Evolutionary conservation across 1,140 invertebrate genomes (phyloP).

Genomic region (Drepana arcuata): DNA sequence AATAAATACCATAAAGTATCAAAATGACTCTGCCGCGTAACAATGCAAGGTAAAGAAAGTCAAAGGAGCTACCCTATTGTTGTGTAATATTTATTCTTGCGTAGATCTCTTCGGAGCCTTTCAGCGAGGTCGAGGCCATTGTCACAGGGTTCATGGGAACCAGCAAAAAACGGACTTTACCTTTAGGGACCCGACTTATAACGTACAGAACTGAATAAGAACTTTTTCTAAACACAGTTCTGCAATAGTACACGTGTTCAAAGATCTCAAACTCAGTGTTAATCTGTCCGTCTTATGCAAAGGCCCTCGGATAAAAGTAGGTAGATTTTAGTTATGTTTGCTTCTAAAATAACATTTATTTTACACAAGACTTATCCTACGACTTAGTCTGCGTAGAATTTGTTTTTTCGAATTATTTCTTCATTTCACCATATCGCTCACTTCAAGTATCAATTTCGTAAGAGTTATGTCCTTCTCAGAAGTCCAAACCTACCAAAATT

Average conservation of each 20-base stretch:
- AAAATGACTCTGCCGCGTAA: constrained; percentile 12
- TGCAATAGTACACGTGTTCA: constrained; percentile 60
- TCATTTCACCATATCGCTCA: no score
- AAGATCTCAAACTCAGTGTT: constrained; percentile 54
- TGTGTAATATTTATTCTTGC: constrained; percentile 68
- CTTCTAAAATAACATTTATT: no score
- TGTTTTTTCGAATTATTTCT: no score
- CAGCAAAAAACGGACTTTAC: constrained; percentile 58
- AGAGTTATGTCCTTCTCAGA: no score
- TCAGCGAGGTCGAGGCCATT: constrained; percentile 62
- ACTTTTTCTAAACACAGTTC: constrained; percentile 49
- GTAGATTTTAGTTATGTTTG: background rate
- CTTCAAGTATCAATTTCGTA: no score
- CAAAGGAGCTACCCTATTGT: constrained; percentile 69
- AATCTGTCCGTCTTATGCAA: constrained; percentile 40
- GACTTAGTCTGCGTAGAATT: no score
- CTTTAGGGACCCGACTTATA: constrained; percentile 43
- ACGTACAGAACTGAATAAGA: constrained; percentile 57
- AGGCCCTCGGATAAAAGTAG: constrained; percentile 9
- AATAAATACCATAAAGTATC: no score
- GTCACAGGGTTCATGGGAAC: constrained; percentile 67
- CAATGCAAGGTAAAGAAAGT: constrained; percentile 42
- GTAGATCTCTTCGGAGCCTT: constrained; percentile 59
- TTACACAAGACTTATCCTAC: no score
- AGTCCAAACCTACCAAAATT: no score